Percentiles rank a stretch among this genome's conserved stretches.
These are phyloP conservation scores for Pomacea canaliculata DNA, from an alignment of 2,888 invertebrate genomes.

Conservation along the genomic window DNA sequence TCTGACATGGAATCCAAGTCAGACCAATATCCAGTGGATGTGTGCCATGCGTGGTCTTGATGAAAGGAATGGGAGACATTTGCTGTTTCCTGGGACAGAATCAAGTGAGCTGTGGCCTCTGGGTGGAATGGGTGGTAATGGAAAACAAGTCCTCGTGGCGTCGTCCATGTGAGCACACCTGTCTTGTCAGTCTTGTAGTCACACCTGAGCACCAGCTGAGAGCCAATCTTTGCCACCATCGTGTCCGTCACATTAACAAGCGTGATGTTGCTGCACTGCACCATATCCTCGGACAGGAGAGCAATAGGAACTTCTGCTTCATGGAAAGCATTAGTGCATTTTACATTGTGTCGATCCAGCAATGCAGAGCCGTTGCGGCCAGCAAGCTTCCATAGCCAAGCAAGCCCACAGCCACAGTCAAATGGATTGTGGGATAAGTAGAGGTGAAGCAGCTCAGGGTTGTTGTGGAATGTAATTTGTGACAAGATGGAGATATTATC, in stretches of 20 bases:
- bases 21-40: constrained; percentile 42
- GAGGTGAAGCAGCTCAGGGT: constrained; percentile 36
- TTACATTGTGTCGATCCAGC: not conserved
- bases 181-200: constrained; percentile 82
- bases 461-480: constrained; percentile 42
- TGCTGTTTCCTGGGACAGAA: constrained; percentile 33
- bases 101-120: constrained; percentile 40
- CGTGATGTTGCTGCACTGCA: constrained; percentile 26
- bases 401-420: constrained; percentile 56
- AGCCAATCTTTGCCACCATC: constrained; percentile 64
- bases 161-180: constrained; percentile 87
- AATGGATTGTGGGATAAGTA: constrained; percentile 58
- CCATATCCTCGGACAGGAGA: constrained; percentile 10
- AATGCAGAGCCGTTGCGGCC: constrained; percentile 3
- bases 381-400: constrained; percentile 49
- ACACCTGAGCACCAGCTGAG: constrained; percentile 82
- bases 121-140: constrained; percentile 50
- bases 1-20: constrained; percentile 40
- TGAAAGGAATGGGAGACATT: constrained; percentile 40
- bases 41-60: constrained; percentile 53
- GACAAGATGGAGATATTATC: constrained; percentile 45
- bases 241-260: constrained; percentile 22
- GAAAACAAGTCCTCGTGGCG: constrained; percentile 46
- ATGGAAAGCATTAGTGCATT: not conserved
- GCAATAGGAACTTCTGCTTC: constrained; percentile 7